Evolutionary conservation across 2,888 invertebrate genomes (phyloP).

Genomic region (Fragum whitleyi): DNA sequence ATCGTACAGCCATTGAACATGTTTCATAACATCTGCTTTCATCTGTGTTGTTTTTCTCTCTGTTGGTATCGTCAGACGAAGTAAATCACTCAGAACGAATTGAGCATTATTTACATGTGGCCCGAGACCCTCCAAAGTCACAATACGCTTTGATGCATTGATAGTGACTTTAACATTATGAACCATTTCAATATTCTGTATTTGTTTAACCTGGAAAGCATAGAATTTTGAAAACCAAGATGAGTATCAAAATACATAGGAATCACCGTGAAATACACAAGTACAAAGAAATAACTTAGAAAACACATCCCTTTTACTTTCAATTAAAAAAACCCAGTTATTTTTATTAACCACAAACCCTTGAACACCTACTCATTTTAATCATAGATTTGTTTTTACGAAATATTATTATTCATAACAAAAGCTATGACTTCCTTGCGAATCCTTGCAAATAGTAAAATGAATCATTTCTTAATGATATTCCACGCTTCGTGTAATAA

Average conservation of each 20-base stretch:
- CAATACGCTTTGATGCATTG: background rate
- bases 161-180: background rate
- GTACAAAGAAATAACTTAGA: too few species aligned
- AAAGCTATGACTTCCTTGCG: too few species aligned
- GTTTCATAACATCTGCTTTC: background rate
- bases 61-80: background rate
- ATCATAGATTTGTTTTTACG: too few species aligned
- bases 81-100: background rate
- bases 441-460: too few species aligned
- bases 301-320: too few species aligned
- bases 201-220: background rate
- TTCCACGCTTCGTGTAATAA: too few species aligned
- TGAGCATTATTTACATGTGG: background rate
- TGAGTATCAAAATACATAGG: background rate
- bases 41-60: background rate
- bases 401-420: too few species aligned
- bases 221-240: too few species aligned
- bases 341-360: too few species aligned
- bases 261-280: background rate
- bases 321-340: too few species aligned
- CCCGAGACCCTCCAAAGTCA: background rate
- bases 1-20: constrained; percentile 12
- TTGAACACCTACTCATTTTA: too few species aligned
- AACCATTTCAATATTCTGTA: background rate
- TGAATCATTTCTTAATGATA: too few species aligned